Base-by-base conservation (phyloP, 1,140 invertebrate species). In the Cheumatopsyche charites region DNA sequence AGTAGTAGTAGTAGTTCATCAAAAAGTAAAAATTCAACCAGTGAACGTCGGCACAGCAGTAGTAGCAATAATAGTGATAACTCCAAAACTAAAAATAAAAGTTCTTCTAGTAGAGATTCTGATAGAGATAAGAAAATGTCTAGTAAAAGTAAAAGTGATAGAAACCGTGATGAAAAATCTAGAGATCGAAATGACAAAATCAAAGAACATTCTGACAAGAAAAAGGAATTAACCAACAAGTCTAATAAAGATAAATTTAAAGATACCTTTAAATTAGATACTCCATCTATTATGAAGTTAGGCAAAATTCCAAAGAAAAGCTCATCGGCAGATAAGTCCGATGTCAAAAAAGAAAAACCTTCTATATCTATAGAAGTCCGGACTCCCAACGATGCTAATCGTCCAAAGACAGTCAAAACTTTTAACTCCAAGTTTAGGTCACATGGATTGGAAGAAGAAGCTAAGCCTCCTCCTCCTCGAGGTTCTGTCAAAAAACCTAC, bases 351-450 rank as follows among this genome's bases (percentile, higher is more conserved):
- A 80, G 91, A 92, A 77, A 91, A 92, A 78, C 88, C 90, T 26
- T 91, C 91, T 6, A 91, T 93, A 78, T 92, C 91, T 0, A 92
- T 93, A 74, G 91, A 93, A 83, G 88, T 90, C 71, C 83, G 90
- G 58, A 91, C 91, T 80, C 88, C 87, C 76, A 86, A 86, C 70
- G 89, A 90, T 70, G 80, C 84, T 2, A 84, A 87, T 43, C 83
- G 90, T 75, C 90, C 92, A 0, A 94, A 94, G 82, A 95, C 93
- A 47, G 94, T 94, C 4, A 95, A 95, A 86, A 92, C 91, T 1
- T 94, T 91, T 78, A 91, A 94, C 82, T 92, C 92, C 0, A 94
- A 93, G 82, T 94, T 95, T 82, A 87, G 93, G 67, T 93, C 92
- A 41, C 93, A 93, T 75, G 93, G 93, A 26, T 80, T 94, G 41